These are phyloP conservation scores for Synanthedon formicaeformis DNA, from an alignment of 2,888 invertebrate species.

Conservation along the genomic window DNA sequence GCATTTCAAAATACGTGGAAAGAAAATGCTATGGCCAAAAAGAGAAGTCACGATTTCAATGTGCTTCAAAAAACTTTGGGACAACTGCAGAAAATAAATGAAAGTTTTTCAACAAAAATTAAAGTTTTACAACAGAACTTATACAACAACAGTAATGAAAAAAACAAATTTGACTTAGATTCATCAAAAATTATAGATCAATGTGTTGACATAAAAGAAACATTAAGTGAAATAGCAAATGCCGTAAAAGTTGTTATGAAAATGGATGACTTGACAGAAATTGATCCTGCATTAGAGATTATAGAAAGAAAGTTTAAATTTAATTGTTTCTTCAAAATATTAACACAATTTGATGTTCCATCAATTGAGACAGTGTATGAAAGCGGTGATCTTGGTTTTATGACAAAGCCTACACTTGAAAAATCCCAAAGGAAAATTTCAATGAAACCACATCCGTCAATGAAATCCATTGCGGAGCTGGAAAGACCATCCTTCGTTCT, in stretches of 20 bases:
- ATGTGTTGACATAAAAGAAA: slow-evolving; percentile 62
- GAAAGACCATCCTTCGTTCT: slow-evolving; percentile 13
- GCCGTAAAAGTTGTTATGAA: slow-evolving; percentile 72
- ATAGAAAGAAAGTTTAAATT: slow-evolving; percentile 62
- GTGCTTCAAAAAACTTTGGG: slow-evolving; percentile 45
- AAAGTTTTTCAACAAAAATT: slow-evolving; percentile 52
- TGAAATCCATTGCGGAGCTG: slow-evolving; percentile 19
- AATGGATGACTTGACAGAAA: slow-evolving; percentile 49
- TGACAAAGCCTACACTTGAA: slow-evolving; percentile 60
- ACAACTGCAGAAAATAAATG: slow-evolving; percentile 51
- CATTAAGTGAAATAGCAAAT: slow-evolving; percentile 73
- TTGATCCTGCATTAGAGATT: slow-evolving; percentile 42
- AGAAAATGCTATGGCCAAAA: slow-evolving; percentile 53
- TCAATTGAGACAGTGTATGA: slow-evolving; percentile 65
- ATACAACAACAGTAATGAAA: slow-evolving; percentile 59
- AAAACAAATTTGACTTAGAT: slow-evolving; percentile 53
- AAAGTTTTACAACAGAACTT: slow-evolving; percentile 70
- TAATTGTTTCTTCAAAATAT: slow-evolving; percentile 66
- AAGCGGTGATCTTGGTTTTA: slow-evolving; percentile 76
- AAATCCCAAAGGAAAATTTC: slow-evolving; percentile 19
- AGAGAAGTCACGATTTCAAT: slow-evolving; percentile 48
- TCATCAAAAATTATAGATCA: slow-evolving; percentile 62
- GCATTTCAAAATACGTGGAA: slow-evolving; percentile 67
- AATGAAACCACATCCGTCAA: slow-evolving; percentile 14
- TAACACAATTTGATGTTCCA: slow-evolving; percentile 53